These are phyloP conservation scores for Oscheius myriophilus DNA, from an alignment of 2,888 invertebrate species.

Conservation along the genomic window DNA sequence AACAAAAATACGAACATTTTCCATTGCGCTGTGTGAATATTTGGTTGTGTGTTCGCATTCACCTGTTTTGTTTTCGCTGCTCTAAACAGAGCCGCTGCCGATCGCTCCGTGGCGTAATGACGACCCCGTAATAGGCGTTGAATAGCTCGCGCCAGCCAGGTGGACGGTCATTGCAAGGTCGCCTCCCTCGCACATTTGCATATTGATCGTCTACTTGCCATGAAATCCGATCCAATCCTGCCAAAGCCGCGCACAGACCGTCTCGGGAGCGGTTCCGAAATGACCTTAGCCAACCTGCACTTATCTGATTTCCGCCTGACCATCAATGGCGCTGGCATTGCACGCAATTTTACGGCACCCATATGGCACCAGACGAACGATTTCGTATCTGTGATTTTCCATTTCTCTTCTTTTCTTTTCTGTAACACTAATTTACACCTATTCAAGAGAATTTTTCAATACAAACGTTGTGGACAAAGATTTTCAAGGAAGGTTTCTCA, in stretches of 20 bases:
- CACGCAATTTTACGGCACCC: constrained; percentile 16
- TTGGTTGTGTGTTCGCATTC: no score
- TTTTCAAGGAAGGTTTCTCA: no score
- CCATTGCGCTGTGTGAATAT: no score
- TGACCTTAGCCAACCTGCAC: constrained; percentile 13
- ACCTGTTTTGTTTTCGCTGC: no score
- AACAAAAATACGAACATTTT: no score
- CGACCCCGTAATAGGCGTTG: constrained; percentile 26
- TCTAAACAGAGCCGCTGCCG: not conserved
- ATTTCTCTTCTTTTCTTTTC: no score
- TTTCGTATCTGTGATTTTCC: no score
- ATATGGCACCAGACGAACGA: no score
- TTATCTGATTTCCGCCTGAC: constrained; percentile 27
- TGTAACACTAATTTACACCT: no score
- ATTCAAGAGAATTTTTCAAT: no score
- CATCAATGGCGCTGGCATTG: constrained; percentile 11
- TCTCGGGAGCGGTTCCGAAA: not conserved
- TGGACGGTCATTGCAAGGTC: constrained; percentile 25
- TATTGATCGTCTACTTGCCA: constrained; percentile 20
- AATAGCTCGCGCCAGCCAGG: constrained; percentile 23
- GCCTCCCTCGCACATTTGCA: constrained; percentile 22
- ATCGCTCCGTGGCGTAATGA: constrained; percentile 19
- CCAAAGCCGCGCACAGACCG: constrained; percentile 1
- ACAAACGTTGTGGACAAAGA: no score
- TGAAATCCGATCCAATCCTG: constrained; percentile 18